phyloP scores from a whole-genome alignment of 2,113 vertebrate genomes.

The Zingel zingel region DNA sequence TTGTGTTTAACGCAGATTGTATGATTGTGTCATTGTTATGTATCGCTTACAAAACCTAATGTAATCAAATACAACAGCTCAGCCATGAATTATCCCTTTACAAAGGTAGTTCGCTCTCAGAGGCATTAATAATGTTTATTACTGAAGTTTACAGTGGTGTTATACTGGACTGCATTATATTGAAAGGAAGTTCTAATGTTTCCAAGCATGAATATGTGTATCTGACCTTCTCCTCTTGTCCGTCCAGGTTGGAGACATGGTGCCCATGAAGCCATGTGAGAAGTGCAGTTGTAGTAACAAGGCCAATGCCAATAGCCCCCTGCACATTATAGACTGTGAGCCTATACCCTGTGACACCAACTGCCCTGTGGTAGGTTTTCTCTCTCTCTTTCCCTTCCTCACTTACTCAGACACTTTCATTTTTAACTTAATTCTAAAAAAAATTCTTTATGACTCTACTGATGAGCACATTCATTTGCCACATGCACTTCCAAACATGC shows the following conservation, averaged over 20 bases:
- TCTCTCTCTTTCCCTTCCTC: background rate
- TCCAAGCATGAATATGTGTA: background rate
- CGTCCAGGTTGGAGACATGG: conserved; percentile 72
- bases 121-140: background rate
- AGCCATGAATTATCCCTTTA: no score
- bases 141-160: background rate
- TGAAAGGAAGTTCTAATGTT: background rate
- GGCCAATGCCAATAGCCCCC: conserved; percentile 31
- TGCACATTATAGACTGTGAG: conserved; percentile 71
- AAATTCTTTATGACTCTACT: background rate
- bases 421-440: background rate
- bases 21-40: background rate
- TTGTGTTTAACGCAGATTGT: background rate
- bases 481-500: no score
- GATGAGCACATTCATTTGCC: background rate
- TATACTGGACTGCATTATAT: background rate
- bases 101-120: no score
- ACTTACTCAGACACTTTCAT: background rate
- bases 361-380: conserved; percentile 73
- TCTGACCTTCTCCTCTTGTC: background rate
- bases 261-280: conserved; percentile 71
- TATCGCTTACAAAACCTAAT: no score
- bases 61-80: no score
- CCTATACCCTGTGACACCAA: conserved; percentile 73
- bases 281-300: conserved; percentile 80